These are phyloP conservation scores for Mercenaria mercenaria DNA, from an alignment of 1,140 invertebrate genomes.

Conservation along the genomic window DNA sequence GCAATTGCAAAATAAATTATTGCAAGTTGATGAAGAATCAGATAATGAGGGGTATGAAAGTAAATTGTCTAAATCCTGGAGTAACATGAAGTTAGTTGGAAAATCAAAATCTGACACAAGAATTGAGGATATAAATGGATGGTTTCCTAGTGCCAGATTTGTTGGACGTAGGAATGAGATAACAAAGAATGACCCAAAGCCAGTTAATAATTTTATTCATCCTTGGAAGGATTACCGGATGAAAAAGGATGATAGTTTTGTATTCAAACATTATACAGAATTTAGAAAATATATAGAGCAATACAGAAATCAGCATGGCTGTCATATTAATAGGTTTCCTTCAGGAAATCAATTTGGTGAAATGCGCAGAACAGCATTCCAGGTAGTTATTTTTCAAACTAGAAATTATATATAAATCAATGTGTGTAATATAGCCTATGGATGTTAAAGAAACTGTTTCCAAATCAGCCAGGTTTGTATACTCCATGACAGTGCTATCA, in stretches of 20 bases:
- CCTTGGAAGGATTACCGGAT: slow-evolving; percentile 69
- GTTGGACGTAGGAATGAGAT: slow-evolving; percentile 64
- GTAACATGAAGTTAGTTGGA: slow-evolving; percentile 33
- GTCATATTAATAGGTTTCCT: slow-evolving; percentile 48
- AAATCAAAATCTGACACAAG: slow-evolving; percentile 27
- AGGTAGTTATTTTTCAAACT: slow-evolving; percentile 53
- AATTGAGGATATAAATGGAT: slow-evolving; percentile 74
- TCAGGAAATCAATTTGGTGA: slow-evolving; percentile 51
- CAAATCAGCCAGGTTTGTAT: too few species aligned
- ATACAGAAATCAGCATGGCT: slow-evolving; percentile 78
- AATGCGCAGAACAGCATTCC: slow-evolving; percentile 59
- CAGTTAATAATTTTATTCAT: slow-evolving; percentile 47
- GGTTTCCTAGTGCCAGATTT: slow-evolving; percentile 72
- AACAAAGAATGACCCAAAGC: slow-evolving; percentile 58
- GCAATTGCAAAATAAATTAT: slow-evolving; percentile 77
- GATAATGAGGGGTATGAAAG: slow-evolving; percentile 44
- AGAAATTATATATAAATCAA: too few species aligned
- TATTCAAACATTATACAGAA: slow-evolving; percentile 81
- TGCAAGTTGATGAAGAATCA: slow-evolving; percentile 76
- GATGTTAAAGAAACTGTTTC: too few species aligned
- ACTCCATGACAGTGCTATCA: too few species aligned
- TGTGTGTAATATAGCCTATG: too few species aligned
- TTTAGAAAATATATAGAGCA: slow-evolving; percentile 80
- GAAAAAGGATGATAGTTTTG: slow-evolving; percentile 71
- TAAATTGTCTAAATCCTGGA: slow-evolving; percentile 46